Base-by-base conservation (phyloP, 2,888 invertebrate species). In the Nasonia oneida region DNA sequence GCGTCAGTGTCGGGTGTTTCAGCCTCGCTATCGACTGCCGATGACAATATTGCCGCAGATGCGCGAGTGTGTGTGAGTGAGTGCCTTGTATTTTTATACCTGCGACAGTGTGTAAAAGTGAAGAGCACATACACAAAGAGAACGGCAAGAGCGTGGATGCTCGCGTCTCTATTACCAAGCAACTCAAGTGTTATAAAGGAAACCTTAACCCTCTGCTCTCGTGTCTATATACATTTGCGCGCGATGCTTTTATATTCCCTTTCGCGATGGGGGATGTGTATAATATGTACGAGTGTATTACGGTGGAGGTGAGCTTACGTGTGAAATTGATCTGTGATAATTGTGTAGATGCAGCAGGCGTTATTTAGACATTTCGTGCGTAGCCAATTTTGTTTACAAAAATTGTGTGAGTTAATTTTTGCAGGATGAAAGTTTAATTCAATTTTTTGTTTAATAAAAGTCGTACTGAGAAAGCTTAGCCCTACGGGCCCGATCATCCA, bases 1-100 rank as follows among this genome's bases (percentile, higher is more conserved):
- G 88, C 91, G 89, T 88, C 93, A 91, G 88, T 84, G 84, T 88
- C 75, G 83, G 84, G 87, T 81, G 73, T 23, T 42, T 37, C 86
- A 86, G 86, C 86, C 86, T 87, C 83, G 85, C 81, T 88, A 87
- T 88, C 86, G 87, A 88, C 85, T 88, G 83, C 88, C 87, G 88
- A 76, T 83, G 81, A 79, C 87, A 81, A 67, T 78, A 50, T 42
- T 75, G 81, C 39, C 75, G 37, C 67, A 39, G 78, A 42, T 61
- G 83, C 53, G 23, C 50, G 18, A n/a, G 18, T 29, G 53, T 18
- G 29, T 39, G 39, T 14, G 53, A 29, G 29, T 42, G 57, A 2
- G n/a, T 5, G 53, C 18, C 53, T 15, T 53, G 53, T 61, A 1
- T 61, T 61, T 61, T 61, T 53, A 29, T 18, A 12, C 29, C 23